Evolutionary conservation across 2,797 vertebrate genomes (phyloP), one percentile per base, ranked within the genome.

Genomic region (Hippocampus kuda): DNA sequence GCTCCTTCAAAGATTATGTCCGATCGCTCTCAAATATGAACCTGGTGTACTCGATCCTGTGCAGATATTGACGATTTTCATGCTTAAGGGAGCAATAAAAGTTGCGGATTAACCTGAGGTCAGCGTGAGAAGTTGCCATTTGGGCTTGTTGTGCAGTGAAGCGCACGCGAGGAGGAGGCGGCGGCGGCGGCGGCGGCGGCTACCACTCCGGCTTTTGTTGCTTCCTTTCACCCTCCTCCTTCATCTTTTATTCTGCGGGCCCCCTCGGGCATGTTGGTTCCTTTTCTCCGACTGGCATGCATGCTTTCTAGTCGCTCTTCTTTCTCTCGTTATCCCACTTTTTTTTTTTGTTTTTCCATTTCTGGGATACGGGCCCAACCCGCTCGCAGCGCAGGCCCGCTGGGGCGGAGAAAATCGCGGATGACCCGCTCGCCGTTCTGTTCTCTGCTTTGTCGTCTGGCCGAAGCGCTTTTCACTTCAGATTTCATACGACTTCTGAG

Each of bases 241-340:
- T 83, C 78, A 77, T 86, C 82, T 77, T 87, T 84, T 83, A 82
- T 86, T 75, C 78, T 80, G 81, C 75, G 79, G 75, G 42, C 70
- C 81, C 80, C 86, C 85, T 71, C 71, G 62, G 83, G 88, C 82
- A 62, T 76, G 79, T 84, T 70, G 62, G 68, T 83, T 87, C 82
- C 78, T 72, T 51, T 74, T 68, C 62, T 77, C 75, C 76, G 70
- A 79, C 61, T 73, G 76, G 72, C 71, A 63, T 74, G 71, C 73
- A 69, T 70, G 70, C 67, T 72, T 75, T 74, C 77, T 34, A 62
- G 60, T 65, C 30, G 5, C 65, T 68, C 72, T 70, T 71, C 16
- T 79, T 79, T 72, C 54, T 72, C 73, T 74, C 73, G 49, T n/a
- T 79, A 77, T 80, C 79, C 81, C 75, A 79, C 75, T 88, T 42